These are phyloP conservation scores for Archilochus colubris DNA, from an alignment of 2,113 vertebrate species.

Conservation along the genomic window DNA sequence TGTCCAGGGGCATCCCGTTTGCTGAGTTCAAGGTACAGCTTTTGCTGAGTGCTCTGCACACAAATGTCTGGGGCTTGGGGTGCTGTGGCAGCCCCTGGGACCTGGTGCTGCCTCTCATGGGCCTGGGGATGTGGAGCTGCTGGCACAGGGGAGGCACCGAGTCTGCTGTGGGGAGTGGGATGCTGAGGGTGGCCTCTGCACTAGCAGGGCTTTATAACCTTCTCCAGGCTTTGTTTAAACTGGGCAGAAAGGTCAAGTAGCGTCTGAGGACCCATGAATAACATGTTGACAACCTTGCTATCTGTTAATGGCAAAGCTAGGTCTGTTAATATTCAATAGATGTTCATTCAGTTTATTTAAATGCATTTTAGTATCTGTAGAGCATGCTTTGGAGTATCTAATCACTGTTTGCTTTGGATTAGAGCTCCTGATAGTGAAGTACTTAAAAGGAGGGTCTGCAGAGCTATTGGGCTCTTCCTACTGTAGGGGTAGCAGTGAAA, in stretches of 20 bases:
- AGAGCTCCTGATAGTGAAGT: slow-evolving; percentile 41
- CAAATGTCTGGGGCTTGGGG: not conserved
- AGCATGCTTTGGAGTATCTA: slow-evolving; percentile 38
- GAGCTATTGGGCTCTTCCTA: not conserved
- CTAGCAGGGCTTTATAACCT: not conserved
- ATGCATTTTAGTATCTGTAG: slow-evolving; percentile 54
- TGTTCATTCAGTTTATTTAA: slow-evolving; percentile 64
- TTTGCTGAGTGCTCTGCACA: not conserved
- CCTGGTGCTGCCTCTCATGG: not conserved
- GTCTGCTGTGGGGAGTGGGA: not conserved
- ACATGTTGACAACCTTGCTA: slow-evolving; percentile 56
- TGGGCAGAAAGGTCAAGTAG: slow-evolving; percentile 50
- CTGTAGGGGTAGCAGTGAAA: not conserved
- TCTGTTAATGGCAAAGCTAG: slow-evolving; percentile 64
- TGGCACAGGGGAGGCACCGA: rapidly evolving
- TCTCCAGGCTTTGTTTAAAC: slow-evolving; percentile 35
- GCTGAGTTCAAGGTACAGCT: not conserved
- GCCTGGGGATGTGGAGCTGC: rapidly evolving
- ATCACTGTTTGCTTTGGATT: slow-evolving; percentile 72
- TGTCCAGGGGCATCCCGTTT: not conserved
- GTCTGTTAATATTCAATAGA: slow-evolving; percentile 66
- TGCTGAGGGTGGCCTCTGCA: not conserved
- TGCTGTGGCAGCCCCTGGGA: not conserved
- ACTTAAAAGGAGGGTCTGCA: not conserved
- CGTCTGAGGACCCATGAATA: slow-evolving; percentile 35